Conservation (phyloP, 1,140 invertebrate species). For the Drosophila lacertosa region DNA sequence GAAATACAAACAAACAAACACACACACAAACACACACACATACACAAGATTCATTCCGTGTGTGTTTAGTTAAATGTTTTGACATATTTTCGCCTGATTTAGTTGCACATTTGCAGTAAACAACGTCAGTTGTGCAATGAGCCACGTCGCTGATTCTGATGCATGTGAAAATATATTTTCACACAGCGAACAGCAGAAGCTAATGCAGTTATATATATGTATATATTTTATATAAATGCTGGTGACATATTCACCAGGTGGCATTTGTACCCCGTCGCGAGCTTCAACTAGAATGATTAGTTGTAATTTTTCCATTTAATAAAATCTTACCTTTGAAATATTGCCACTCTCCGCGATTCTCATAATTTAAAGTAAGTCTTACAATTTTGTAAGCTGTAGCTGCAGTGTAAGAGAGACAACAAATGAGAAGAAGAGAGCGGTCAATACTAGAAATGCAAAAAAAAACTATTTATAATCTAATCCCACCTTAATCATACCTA, state of each 20-base stretch:
- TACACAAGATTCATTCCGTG: neutral
- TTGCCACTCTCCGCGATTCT: neutral
- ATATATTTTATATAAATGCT: too few relatives aligned
- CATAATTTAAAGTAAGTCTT: neutral
- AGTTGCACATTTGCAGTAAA: slow-evolving; percentile 28
- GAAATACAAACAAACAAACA: slow-evolving; percentile 9
- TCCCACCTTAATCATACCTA: too few relatives aligned
- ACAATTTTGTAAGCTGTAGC: neutral
- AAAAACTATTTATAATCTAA: too few relatives aligned
- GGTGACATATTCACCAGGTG: too few relatives aligned
- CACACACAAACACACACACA: neutral
- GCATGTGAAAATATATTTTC: neutral
- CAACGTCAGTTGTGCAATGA: slow-evolving; percentile 33
- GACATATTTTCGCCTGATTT: slow-evolving; percentile 13
- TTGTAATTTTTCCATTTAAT: too few relatives aligned
- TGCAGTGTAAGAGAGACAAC: too few relatives aligned
- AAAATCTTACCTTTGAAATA: neutral
- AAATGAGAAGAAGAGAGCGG: too few relatives aligned
- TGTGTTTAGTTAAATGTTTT: slow-evolving; percentile 15
- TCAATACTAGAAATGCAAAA: too few relatives aligned
- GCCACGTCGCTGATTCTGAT: neutral
- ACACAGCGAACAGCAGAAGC: too few relatives aligned
- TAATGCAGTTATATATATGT: too few relatives aligned
- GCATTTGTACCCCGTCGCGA: too few relatives aligned
- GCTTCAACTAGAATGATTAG: too few relatives aligned